Evolutionary conservation across 2,888 invertebrate species (phyloP).

Genomic region (Heteromurus nitidus): DNA sequence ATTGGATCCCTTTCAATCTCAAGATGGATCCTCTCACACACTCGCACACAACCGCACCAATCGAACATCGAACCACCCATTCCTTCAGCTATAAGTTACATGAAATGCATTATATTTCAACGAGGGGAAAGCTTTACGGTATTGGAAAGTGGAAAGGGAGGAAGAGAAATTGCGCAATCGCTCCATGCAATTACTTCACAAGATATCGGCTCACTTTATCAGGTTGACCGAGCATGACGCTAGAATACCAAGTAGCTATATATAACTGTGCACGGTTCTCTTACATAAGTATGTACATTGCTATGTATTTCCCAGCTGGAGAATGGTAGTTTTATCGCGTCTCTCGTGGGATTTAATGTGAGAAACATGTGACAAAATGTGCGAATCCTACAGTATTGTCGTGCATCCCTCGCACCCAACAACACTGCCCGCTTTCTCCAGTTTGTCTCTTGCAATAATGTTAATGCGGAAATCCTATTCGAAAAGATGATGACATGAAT

Average conservation of each 20-base stretch:
- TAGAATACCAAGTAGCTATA: slow-evolving; percentile 7
- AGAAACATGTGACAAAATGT: not conserved
- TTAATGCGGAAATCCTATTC: not conserved
- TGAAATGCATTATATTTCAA: not conserved
- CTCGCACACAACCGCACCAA: no score
- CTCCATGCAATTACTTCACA: not conserved
- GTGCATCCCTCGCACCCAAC: not conserved
- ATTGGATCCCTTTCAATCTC: not conserved
- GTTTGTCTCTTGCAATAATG: not conserved
- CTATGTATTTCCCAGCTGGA: not conserved
- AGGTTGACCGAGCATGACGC: slow-evolving; percentile 7
- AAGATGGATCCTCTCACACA: no score
- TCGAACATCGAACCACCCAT: not conserved
- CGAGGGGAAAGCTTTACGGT: not conserved
- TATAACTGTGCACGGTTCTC: no score
- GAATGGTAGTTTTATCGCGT: not conserved
- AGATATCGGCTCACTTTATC: not conserved
- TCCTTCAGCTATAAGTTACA: not conserved
- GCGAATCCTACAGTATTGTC: not conserved
- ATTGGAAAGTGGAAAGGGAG: not conserved
- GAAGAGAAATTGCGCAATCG: no score
- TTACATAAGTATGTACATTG: no score
- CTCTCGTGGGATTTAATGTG: not conserved
- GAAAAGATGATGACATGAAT: not conserved
- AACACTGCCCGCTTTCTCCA: not conserved